Percentiles rank a stretch among this genome's conserved stretches.
Evolutionary conservation across 2,113 vertebrate species (phyloP).

Genomic region (Mastomys coucha): DNA sequence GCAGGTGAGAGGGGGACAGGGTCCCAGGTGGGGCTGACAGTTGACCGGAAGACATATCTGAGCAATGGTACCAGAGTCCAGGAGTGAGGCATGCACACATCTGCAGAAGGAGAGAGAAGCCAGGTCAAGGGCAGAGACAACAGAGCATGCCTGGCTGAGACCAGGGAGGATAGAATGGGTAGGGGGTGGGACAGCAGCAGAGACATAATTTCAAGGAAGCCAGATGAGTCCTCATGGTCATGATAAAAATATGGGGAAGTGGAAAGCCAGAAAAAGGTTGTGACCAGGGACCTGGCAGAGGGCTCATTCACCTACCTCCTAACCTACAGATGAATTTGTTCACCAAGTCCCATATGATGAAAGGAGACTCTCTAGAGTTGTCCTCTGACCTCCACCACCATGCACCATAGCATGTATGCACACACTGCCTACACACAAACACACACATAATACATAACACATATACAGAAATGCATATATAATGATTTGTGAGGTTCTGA

Average conservation of each 20-base stretch:
- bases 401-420: background rate
- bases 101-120: background rate
- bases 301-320: background rate
- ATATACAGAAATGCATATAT: too few species aligned
- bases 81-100: background rate
- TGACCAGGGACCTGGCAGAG: background rate
- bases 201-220: background rate
- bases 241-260: background rate
- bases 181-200: background rate
- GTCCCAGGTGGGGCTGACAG: background rate
- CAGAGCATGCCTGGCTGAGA: background rate
- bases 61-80: background rate
- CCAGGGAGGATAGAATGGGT: background rate
- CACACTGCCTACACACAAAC: background rate
- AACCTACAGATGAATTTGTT: background rate
- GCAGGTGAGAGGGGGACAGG: background rate
- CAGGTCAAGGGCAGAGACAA: background rate
- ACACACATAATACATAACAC: too few species aligned
- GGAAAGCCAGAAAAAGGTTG: background rate
- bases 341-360: too few species aligned
- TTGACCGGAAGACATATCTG: background rate
- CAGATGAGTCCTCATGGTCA: background rate
- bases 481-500: background rate
- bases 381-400: background rate
- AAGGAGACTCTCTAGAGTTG: background rate